These are phyloP conservation scores for Protobothrops flavoviridis DNA, from an alignment of 2,113 vertebrate genomes.

Conservation along the genomic window DNA sequence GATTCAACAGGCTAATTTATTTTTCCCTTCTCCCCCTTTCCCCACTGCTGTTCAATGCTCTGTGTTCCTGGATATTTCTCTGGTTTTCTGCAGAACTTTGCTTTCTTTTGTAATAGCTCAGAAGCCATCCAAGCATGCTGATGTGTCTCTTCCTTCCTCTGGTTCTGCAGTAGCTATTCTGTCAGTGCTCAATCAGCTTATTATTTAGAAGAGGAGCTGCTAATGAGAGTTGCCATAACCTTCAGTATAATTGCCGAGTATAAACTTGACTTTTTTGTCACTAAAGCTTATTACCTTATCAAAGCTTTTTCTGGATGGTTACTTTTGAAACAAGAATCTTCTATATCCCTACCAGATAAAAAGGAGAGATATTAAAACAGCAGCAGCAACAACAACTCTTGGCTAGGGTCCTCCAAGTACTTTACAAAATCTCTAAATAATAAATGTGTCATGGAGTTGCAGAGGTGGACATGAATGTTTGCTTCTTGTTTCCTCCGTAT, in stretches of 20 bases:
- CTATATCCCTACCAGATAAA: background rate
- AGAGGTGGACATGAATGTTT: slow-evolving; percentile 56
- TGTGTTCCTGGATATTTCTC: background rate
- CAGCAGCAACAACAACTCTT: slow-evolving; percentile 31
- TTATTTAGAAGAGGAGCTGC: background rate
- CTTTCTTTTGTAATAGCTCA: background rate
- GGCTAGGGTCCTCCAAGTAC: slow-evolving; percentile 44
- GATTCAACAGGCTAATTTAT: background rate
- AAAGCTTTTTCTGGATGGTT: background rate
- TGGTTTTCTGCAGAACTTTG: background rate
- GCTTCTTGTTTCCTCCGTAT: slow-evolving; percentile 55
- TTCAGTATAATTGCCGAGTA: background rate
- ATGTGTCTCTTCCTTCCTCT: background rate
- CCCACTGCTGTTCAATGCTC: background rate
- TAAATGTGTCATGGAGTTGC: slow-evolving; percentile 60
- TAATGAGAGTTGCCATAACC: background rate
- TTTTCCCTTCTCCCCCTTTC: background rate
- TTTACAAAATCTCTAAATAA: slow-evolving; percentile 60
- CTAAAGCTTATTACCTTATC: slow-evolving; percentile 4
- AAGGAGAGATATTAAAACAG: slow-evolving; percentile 41
- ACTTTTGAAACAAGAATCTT: slow-evolving; percentile 51
- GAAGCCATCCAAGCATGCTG: background rate
- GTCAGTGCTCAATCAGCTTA: background rate
- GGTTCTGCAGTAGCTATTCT: background rate
- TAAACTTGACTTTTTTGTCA: background rate